A percentile compares a stretch with the other conserved stretches of the same genome.
phyloP scores from a whole-genome alignment of 2,797 vertebrate species.

The Heliangelus exortis region DNA sequence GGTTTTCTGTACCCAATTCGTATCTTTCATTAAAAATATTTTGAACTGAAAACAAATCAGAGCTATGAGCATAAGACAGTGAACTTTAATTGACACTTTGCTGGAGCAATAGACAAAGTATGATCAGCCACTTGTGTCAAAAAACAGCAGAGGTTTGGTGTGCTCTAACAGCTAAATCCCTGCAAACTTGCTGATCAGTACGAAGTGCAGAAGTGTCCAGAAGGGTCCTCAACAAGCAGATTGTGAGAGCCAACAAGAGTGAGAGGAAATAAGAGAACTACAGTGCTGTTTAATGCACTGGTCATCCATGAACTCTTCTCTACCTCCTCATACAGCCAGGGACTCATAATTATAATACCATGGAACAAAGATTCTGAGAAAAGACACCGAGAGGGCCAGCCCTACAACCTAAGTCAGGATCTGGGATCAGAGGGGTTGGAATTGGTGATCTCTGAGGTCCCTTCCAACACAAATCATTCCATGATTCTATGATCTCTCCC shows the following conservation, averaged over 20 bases:
- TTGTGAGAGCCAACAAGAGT: background rate
- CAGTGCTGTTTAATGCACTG: fast-evolving
- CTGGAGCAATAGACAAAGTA: background rate
- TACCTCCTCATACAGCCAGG: background rate
- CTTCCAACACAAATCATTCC: too few species aligned
- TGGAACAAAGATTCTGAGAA: background rate
- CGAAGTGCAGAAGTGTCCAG: background rate
- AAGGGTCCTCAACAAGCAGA: background rate
- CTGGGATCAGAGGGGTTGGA: too few species aligned
- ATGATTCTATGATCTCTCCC: background rate
- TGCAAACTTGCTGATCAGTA: background rate
- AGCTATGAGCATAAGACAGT: background rate
- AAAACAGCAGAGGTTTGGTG: background rate
- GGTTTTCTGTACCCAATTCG: background rate
- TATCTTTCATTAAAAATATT: background rate
- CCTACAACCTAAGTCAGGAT: background rate
- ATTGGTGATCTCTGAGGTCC: too few species aligned
- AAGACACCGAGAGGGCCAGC: background rate
- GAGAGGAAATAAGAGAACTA: background rate
- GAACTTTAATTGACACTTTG: background rate
- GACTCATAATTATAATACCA: background rate
- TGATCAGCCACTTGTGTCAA: background rate
- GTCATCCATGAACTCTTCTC: background rate
- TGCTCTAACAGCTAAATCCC: background rate
- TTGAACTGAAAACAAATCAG: background rate